phyloP scores from a whole-genome alignment of 2,113 vertebrate genomes.

The Otus sunia region DNA sequence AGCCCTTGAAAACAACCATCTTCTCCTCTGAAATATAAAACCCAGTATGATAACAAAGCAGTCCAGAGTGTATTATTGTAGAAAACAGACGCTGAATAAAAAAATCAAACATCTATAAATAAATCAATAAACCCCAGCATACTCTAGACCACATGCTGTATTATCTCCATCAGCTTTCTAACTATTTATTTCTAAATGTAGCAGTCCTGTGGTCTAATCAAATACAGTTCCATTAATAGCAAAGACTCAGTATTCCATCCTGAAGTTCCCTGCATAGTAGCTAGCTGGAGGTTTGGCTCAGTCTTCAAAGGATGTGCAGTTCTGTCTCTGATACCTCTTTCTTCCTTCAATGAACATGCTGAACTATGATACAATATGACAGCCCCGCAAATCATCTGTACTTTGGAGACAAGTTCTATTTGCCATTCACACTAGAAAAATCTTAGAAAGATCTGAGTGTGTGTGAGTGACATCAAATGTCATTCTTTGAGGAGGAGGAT shows the following conservation, averaged over 20 bases:
- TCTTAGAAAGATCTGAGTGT: background rate
- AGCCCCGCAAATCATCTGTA: background rate
- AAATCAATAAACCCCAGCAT: background rate
- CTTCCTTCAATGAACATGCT: background rate
- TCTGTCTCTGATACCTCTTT: background rate
- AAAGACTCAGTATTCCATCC: background rate
- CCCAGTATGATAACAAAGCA: background rate
- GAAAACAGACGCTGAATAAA: background rate
- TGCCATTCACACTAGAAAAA: background rate
- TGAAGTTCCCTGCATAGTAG: background rate
- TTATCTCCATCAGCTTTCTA: background rate
- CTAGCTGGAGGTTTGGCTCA: background rate
- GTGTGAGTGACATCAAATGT: background rate
- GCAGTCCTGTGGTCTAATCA: background rate
- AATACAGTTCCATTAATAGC: background rate
- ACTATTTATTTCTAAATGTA: background rate
- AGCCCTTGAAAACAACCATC: background rate
- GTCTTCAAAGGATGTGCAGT: background rate
- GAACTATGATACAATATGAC: background rate
- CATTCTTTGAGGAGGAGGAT: background rate
- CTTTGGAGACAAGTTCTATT: background rate
- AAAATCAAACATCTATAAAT: background rate
- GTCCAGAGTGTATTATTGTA: background rate
- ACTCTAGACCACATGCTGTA: background rate
- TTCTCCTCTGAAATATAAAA: background rate